phyloP scores from a whole-genome alignment of 1,140 invertebrate species.

The Anoplophora glabripennis region DNA sequence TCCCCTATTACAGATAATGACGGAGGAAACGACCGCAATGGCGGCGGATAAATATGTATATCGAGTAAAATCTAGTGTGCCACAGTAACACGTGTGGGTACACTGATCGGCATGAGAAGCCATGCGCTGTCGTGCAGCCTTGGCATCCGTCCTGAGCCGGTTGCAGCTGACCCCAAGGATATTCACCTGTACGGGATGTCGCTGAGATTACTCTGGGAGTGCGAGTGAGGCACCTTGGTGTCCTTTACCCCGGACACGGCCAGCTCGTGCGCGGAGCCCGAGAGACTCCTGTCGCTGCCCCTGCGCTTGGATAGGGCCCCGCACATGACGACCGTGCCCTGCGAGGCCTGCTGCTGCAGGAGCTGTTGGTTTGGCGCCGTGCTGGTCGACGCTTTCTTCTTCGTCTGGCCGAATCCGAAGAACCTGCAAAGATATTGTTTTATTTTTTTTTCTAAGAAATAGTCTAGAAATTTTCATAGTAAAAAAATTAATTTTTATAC shows the following conservation, averaged over 20 bases:
- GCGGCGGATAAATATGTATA: no score
- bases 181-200: slow-evolving; percentile 72
- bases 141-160: not conserved
- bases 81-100: slow-evolving; percentile 21
- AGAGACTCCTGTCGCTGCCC: slow-evolving; percentile 77
- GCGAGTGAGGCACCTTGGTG: slow-evolving; percentile 68
- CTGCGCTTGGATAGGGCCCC: slow-evolving; percentile 58
- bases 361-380: slow-evolving; percentile 53
- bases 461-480: no score
- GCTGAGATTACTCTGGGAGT: slow-evolving; percentile 78
- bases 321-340: slow-evolving; percentile 41
- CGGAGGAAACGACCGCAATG: no score
- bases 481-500: no score
- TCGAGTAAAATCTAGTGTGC: not conserved
- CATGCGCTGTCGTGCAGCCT: slow-evolving; percentile 26
- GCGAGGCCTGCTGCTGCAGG: slow-evolving; percentile 46
- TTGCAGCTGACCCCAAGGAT: not conserved
- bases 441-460: no score
- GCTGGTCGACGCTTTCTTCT: slow-evolving; percentile 74
- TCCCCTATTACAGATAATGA: no score
- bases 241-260: slow-evolving; percentile 65
- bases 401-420: slow-evolving; percentile 82
- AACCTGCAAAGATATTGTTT: slow-evolving; percentile 60
- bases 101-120: slow-evolving; percentile 30
- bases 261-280: slow-evolving; percentile 75